Percentiles rank a stretch among this genome's conserved stretches.
phyloP scores from a whole-genome alignment of 2,888 invertebrate genomes.

The Dolichomitus sp. region DNA sequence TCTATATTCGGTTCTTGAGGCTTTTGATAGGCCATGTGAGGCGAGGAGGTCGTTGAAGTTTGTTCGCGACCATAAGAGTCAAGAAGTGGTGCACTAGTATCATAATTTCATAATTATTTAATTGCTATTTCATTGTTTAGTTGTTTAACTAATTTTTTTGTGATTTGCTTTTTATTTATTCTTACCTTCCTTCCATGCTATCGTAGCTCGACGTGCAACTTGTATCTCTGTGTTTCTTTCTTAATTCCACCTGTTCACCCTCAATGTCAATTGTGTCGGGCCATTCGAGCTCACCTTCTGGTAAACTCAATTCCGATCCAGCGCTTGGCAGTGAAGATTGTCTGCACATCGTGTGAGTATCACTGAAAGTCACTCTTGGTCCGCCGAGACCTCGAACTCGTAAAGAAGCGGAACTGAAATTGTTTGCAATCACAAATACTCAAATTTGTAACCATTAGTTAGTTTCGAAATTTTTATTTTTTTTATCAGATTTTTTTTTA shows the following conservation, averaged over 20 bases:
- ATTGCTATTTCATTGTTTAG: neutral
- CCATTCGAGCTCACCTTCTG: constrained; percentile 88
- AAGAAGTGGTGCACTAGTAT: constrained; percentile 80
- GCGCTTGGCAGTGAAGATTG: constrained; percentile 94
- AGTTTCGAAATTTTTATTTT: no score
- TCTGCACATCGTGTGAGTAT: constrained; percentile 88
- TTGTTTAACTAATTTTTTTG: neutral
- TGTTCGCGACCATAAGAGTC: constrained; percentile 83
- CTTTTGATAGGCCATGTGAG: constrained; percentile 87
- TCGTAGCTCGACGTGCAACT: constrained; percentile 84
- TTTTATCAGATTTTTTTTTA: no score
- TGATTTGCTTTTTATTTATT: constrained; percentile 10
- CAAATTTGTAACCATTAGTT: no score
- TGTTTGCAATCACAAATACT: constrained; percentile 3
- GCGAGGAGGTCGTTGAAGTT: constrained; percentile 82
- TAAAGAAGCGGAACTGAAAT: constrained; percentile 89
- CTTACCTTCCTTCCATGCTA: constrained; percentile 84
- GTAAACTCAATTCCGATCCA: constrained; percentile 90
- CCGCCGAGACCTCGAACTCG: constrained; percentile 87
- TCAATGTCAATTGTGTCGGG: constrained; percentile 89
- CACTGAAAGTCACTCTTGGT: constrained; percentile 89
- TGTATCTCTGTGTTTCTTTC: constrained; percentile 87
- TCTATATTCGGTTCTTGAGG: constrained; percentile 97
- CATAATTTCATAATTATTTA: constrained; percentile 25
- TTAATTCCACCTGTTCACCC: constrained; percentile 89